Percentiles rank a stretch among this genome's conserved stretches.
Conservation (phyloP, 37 sponge, comb jelly and placozoan species). For the Aphrocallistes beatrix region DNA sequence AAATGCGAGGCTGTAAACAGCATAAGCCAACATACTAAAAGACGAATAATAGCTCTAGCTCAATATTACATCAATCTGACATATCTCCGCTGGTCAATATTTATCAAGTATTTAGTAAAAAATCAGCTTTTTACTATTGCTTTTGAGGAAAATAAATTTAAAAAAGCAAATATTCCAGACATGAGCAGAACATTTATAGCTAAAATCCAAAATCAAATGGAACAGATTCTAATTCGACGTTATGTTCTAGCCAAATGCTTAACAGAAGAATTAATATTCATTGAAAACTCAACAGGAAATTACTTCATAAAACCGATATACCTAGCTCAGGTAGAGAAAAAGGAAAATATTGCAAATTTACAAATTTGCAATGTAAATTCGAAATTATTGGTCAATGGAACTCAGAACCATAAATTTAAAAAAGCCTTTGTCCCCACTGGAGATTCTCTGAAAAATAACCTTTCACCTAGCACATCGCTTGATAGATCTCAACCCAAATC, state of each 20-base stretch:
- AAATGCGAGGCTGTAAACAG: background rate
- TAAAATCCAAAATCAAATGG: background rate
- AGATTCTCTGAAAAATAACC: no score
- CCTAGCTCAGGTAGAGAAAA: no score
- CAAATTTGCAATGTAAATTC: no score
- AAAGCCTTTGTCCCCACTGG: no score
- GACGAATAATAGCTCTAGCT: background rate
- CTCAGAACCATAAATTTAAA: no score
- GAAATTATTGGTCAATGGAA: no score
- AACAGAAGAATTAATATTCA: background rate
- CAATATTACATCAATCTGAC: background rate
- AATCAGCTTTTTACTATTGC: background rate
- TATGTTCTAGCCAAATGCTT: background rate
- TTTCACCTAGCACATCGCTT: no score
- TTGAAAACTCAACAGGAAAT: background rate
- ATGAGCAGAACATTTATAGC: background rate
- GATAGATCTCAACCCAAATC: no score
- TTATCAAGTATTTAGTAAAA: background rate
- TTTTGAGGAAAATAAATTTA: background rate
- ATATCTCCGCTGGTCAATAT: background rate
- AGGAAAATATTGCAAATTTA: no score
- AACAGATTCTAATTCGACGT: background rate
- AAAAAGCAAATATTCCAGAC: background rate
- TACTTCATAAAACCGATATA: slow-evolving; percentile 6
- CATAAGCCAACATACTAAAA: background rate